These are phyloP conservation scores for Trissonchulus latispiculum DNA, from an alignment of 2,888 invertebrate species.

Conservation along the genomic window DNA sequence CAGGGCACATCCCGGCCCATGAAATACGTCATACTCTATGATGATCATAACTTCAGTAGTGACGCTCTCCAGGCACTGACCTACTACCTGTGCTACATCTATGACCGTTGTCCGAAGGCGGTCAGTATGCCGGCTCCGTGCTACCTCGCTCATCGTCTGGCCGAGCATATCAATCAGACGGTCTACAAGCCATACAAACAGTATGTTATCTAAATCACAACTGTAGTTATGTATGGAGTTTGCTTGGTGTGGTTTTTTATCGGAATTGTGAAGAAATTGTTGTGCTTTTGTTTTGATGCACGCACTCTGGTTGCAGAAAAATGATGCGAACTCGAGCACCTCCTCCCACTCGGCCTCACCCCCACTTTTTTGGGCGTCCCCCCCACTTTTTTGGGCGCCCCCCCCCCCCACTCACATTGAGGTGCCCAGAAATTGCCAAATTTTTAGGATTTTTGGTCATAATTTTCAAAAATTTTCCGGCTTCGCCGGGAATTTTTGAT, in stretches of 20 bases:
- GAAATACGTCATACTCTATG: conserved; percentile 36
- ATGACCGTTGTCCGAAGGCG: conserved; percentile 33
- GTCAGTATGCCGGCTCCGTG: conserved; percentile 25
- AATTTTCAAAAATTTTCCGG: too few relatives aligned
- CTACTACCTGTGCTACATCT: conserved; percentile 36
- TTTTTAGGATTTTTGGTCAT: too few relatives aligned
- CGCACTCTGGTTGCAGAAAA: too few relatives aligned
- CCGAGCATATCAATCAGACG: neutral
- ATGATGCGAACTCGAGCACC: too few relatives aligned
- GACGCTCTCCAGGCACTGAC: conserved; percentile 38
- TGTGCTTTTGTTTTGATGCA: too few relatives aligned
- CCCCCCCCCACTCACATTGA: too few relatives aligned
- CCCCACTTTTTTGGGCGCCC: too few relatives aligned
- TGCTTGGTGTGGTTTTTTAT: neutral
- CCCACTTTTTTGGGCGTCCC: too few relatives aligned
- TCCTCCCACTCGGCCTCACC: too few relatives aligned
- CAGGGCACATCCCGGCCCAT: conserved; percentile 39
- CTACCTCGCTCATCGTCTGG: conserved; percentile 28
- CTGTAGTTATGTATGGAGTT: neutral
- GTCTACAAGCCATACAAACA: neutral
- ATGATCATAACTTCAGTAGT: conserved; percentile 35
- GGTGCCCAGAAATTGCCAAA: too few relatives aligned
- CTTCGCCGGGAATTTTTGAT: too few relatives aligned
- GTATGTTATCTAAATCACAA: neutral
- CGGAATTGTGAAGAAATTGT: too few relatives aligned